These are phyloP conservation scores for Punctoribates punctum DNA, from an alignment of 2,888 invertebrate species.

Conservation along the genomic window DNA sequence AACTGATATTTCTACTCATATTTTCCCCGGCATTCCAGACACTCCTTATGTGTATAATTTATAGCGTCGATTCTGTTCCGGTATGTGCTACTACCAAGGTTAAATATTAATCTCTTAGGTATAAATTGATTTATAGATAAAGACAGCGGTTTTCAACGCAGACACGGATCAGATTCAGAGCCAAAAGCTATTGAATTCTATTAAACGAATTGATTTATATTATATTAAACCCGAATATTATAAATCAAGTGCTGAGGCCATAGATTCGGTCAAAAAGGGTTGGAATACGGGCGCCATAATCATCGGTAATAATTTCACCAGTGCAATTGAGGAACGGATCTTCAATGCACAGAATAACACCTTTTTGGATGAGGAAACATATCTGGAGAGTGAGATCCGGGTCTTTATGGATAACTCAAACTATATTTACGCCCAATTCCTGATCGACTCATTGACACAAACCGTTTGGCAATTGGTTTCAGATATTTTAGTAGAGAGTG, in stretches of 20 bases:
- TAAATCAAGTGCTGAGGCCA: slow-evolving; percentile 5
- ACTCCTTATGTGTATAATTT: slow-evolving; percentile 35
- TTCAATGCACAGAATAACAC: slow-evolving; percentile 1
- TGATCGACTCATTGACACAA: slow-evolving; percentile 16
- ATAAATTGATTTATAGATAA: slow-evolving; percentile 13
- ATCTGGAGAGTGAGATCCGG: slow-evolving; percentile 3
- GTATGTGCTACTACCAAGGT: not conserved
- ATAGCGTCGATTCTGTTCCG: slow-evolving; percentile 16
- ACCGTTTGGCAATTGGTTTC: slow-evolving; percentile 2
- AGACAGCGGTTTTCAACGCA: slow-evolving; percentile 37
- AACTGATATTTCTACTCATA: slow-evolving; percentile 21
- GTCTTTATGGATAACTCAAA: slow-evolving; percentile 36
- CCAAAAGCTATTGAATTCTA: not conserved
- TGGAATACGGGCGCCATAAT: not conserved
- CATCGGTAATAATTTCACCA: slow-evolving; percentile 2
- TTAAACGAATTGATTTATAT: slow-evolving; percentile 30
- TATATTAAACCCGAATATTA: slow-evolving; percentile 1
- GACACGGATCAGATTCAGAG: not conserved
- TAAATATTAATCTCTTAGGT: not conserved
- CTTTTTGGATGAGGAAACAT: not conserved
- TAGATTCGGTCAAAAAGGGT: not conserved
- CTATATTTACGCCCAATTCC: not conserved
- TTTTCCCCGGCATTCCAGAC: slow-evolving; percentile 37
- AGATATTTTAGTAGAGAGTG: not conserved
- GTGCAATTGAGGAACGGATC: not conserved